Percentiles rank a stretch among this genome's conserved stretches.
Evolutionary conservation across 35 echinoderm and acorn worm species (phyloP).

Genomic region (Apostichopus japonicus): DNA sequence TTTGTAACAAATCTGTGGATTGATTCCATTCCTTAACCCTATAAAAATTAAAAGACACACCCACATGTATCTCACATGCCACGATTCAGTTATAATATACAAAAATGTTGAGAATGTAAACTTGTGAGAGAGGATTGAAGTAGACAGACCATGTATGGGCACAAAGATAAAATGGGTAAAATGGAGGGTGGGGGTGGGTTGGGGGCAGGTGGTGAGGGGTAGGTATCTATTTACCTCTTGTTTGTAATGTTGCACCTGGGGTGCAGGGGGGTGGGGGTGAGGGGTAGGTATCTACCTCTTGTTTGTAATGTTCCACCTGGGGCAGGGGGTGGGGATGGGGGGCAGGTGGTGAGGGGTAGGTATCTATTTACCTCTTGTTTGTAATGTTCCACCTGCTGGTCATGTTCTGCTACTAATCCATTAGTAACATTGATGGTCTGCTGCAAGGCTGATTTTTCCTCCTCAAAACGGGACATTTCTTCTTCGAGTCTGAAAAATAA

Average conservation of each 20-base stretch:
- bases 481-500: conserved; percentile 63
- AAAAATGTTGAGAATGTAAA: too few relatives aligned
- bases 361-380: conserved; percentile 72
- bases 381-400: conserved; percentile 65
- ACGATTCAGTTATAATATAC: too few relatives aligned
- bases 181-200: too few relatives aligned
- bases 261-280: too few relatives aligned
- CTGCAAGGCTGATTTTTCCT: conserved; percentile 66
- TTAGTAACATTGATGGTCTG: conserved; percentile 71
- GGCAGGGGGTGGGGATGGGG: too few relatives aligned
- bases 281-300: background rate
- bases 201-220: background rate
- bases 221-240: background rate
- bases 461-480: conserved; percentile 59
- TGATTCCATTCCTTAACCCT: too few relatives aligned
- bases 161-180: too few relatives aligned
- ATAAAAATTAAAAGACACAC: too few relatives aligned
- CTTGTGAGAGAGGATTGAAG: too few relatives aligned
- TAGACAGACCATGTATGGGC: background rate
- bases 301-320: background rate
- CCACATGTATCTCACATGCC: too few relatives aligned
- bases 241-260: background rate
- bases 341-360: too few relatives aligned
- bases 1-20: too few relatives aligned
- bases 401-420: conserved; percentile 68